Conservation (phyloP, 1,140 invertebrate genomes). For the Lordiphosa collinella region DNA sequence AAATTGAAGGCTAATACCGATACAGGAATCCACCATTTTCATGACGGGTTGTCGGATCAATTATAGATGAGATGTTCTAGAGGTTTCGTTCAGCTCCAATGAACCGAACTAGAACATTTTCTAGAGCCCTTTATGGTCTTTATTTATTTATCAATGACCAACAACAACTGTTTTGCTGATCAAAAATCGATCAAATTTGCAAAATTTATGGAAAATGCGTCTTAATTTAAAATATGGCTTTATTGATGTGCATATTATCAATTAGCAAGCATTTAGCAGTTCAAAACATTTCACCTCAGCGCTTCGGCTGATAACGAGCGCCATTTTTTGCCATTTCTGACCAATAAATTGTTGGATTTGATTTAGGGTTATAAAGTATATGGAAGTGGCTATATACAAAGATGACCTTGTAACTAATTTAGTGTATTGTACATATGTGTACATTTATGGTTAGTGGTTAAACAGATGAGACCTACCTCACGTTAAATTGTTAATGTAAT, state of each 20-base stretch:
- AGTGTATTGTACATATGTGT: too few relatives aligned
- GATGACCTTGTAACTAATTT: too few relatives aligned
- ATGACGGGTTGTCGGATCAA: too few relatives aligned
- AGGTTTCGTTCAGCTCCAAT: too few relatives aligned
- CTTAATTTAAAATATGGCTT: constrained; percentile 16
- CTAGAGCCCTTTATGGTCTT: neutral
- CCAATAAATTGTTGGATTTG: constrained; percentile 12
- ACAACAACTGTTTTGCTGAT: neutral
- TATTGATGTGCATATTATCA: constrained; percentile 53
- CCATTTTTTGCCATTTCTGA: constrained; percentile 19
- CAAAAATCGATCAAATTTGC: constrained; percentile 26
- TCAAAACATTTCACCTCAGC: constrained; percentile 54
- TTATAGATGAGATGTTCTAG: too few relatives aligned
- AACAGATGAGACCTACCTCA: constrained; percentile 33
- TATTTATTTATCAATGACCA: constrained; percentile 13
- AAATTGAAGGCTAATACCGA: too few relatives aligned
- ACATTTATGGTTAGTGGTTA: neutral
- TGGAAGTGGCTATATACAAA: too few relatives aligned
- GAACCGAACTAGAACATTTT: neutral
- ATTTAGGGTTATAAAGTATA: constrained; percentile 2
- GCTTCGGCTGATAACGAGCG: constrained; percentile 44
- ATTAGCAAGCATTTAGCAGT: constrained; percentile 50
- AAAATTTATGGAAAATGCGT: constrained; percentile 12
- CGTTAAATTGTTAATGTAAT: neutral
- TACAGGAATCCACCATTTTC: too few relatives aligned